Base-by-base conservation (phyloP, 2,888 invertebrate species). In the Macaria notata region DNA sequence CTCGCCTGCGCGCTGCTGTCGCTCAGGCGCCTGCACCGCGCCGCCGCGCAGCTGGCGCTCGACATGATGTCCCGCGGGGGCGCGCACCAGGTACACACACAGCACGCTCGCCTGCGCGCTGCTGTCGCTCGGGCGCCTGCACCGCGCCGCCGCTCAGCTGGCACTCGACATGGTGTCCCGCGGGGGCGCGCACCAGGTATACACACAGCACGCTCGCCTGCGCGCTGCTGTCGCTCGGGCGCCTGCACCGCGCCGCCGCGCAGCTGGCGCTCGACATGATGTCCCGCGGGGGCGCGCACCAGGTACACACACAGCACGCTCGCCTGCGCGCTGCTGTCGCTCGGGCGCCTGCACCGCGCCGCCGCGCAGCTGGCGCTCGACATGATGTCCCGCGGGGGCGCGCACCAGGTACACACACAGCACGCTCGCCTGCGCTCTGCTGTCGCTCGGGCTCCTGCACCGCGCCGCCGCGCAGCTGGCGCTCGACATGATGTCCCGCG, bases 211-310 rank as follows among this genome's bases (percentile, higher is more conserved):
- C 93, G 83, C 75, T 97, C 3, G 96, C 98, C 0, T 98, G 98
- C 80, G 93, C 97, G 65, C 89, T 99, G 75, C 92, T 99, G 33
- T 97, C 98, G 9, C 92, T 98, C 63, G 97, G 97, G 52, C 96
- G 95, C 83, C 89, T 78, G 42, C 78, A 84, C 70, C 71, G 73
- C n/a, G 62, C 97, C 7, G 96, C 98, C 3, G 95, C 95, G 66
- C 98, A 99, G 85, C 93, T 98, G 63, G 98, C 98, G n/a, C 90
- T 98, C 44, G 98, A 99, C 83, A 99, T 99, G 98, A 91, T 99
- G 68, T 95, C 95, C 79, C 93, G 98, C 67, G 92, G 98, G 49
- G 93, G 94, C 62, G 96, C 97, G 0, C 93, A 95, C 75, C 92
- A n/a, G n/a, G n/a, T n/a, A n/a, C n/a, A n/a, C n/a, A n/a, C n/a